phyloP scores from a whole-genome alignment of 2,888 invertebrate genomes.

The Dicyrtoma fusca region DNA sequence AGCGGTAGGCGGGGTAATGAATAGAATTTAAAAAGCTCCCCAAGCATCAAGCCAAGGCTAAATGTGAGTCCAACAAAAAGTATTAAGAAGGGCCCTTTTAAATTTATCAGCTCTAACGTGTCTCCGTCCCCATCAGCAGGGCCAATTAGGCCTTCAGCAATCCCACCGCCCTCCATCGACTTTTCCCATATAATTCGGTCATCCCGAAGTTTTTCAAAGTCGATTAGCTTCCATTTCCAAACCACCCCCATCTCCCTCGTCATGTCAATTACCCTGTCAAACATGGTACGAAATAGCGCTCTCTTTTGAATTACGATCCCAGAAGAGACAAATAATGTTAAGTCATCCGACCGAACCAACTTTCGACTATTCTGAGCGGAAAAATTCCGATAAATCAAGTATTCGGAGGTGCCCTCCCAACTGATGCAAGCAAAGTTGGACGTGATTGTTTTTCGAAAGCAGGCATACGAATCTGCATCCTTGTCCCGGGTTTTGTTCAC shows the following conservation, averaged over 20 bases:
- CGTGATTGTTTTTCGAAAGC: not conserved
- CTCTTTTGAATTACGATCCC: conserved; percentile 1
- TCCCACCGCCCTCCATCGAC: not conserved
- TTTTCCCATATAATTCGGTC: not conserved
- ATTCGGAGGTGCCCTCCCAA: conserved; percentile 12
- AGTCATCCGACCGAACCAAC: not conserved
- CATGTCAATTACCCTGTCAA: not conserved
- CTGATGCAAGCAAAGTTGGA: conserved; percentile 12
- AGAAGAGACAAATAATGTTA: not conserved
- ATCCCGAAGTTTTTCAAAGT: not conserved
- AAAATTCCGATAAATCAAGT: conserved; percentile 8
- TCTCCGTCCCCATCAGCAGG: no score
- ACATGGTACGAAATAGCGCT: not conserved
- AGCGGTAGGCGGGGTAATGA: no score
- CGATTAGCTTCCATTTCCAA: not conserved
- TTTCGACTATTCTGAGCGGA: not conserved
- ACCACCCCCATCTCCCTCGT: conserved; percentile 1
- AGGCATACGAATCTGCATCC: not conserved
- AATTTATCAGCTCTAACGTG: not conserved
- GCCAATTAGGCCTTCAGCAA: not conserved
- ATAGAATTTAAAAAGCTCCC: no score
- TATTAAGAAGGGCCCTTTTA: not conserved
- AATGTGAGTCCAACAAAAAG: not conserved
- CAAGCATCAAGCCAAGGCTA: no score
- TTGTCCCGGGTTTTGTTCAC: no score